These are phyloP conservation scores for Stegana nigrithorax DNA, from an alignment of 2,888 invertebrate species.

Conservation along the genomic window DNA sequence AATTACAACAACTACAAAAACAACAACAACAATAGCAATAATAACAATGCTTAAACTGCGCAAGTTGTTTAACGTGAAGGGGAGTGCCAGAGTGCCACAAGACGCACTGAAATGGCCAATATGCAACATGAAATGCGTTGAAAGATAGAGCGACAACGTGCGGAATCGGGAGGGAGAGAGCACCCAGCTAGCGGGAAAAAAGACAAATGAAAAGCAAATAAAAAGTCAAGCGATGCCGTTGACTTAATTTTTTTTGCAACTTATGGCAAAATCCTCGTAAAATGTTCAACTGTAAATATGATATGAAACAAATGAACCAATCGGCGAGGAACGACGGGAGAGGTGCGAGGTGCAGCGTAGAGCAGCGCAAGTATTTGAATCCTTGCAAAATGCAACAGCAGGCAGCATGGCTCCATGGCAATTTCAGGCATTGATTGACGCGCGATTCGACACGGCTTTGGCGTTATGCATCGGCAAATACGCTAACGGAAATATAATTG, in stretches of 20 bases:
- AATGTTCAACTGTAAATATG: conserved; percentile 42
- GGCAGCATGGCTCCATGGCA: conserved; percentile 16
- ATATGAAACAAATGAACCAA: conserved; percentile 40
- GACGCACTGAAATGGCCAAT: no score
- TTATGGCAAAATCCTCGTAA: conserved; percentile 48
- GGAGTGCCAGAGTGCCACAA: no score
- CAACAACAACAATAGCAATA: no score
- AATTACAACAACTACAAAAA: conserved; percentile 35
- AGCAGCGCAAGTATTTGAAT: no score
- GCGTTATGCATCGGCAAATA: conserved; percentile 32
- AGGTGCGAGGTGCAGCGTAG: no score
- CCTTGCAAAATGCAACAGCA: conserved; percentile 51
- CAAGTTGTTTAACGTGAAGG: no score
- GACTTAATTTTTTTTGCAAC: conserved; percentile 16
- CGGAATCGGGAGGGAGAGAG: no score
- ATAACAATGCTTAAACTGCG: no score
- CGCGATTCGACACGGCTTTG: conserved; percentile 57
- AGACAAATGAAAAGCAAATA: conserved; percentile 19
- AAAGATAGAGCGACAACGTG: no score
- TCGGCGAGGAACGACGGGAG: no score
- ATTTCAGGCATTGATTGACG: conserved; percentile 57
- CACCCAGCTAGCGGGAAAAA: neutral
- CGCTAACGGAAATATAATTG: conserved; percentile 47
- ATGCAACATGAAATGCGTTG: no score
- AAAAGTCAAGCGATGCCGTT: neutral